These are phyloP conservation scores for Panthera leo DNA, from an alignment of 2,113 vertebrate genomes.

Conservation along the genomic window DNA sequence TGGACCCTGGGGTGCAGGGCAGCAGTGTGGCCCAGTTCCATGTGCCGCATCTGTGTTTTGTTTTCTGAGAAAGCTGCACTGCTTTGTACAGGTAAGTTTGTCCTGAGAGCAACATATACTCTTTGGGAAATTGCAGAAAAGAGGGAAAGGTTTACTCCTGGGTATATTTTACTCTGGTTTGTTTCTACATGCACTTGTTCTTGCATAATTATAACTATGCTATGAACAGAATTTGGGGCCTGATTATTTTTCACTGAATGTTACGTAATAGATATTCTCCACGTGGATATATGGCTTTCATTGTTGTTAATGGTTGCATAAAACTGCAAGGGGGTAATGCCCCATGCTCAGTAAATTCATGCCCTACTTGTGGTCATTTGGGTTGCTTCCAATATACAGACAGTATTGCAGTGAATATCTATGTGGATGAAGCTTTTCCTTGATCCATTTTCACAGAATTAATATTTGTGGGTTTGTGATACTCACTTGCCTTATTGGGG, in stretches of 20 bases:
- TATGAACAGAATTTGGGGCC: neutral
- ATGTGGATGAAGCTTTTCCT: neutral
- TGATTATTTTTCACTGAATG: constrained; percentile 34
- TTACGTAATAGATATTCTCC: constrained; percentile 45
- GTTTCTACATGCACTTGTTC: neutral
- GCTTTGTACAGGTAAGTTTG: neutral
- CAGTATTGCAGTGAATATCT: neutral
- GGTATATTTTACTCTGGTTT: constrained; percentile 33
- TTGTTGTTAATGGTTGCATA: constrained; percentile 3
- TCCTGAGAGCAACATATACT: neutral
- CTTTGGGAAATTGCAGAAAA: neutral
- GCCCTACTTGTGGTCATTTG: neutral
- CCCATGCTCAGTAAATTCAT: neutral
- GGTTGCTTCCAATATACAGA: neutral
- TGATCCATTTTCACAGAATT: neutral
- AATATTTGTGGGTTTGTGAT: neutral
- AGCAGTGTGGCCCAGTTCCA: neutral
- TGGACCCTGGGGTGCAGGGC: neutral
- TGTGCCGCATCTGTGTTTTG: neutral
- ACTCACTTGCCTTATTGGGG: neutral
- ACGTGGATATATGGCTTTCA: constrained; percentile 2
- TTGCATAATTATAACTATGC: constrained; percentile 27
- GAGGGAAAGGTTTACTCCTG: neutral
- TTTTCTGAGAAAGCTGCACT: neutral
- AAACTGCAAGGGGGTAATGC: neutral